phyloP scores from a whole-genome alignment of 2,113 vertebrate species.

The Malaclemys terrapin region DNA sequence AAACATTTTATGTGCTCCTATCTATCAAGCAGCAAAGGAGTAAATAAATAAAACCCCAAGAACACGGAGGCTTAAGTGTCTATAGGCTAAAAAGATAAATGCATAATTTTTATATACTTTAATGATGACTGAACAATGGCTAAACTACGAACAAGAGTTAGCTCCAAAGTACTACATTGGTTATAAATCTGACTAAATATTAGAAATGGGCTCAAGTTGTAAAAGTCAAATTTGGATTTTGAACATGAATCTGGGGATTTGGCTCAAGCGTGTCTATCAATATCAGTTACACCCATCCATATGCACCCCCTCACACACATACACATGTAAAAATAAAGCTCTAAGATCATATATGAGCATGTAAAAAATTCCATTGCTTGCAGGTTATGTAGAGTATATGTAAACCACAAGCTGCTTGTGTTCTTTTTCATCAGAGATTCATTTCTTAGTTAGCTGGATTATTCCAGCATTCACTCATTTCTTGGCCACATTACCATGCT shows the following conservation, averaged over 20 bases:
- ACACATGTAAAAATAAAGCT: background rate
- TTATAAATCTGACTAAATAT: constrained; percentile 63
- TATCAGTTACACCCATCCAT: background rate
- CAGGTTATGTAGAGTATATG: background rate
- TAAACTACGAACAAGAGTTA: constrained; percentile 28
- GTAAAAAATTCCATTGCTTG: background rate
- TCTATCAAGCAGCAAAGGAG: constrained; percentile 37
- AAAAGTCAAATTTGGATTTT: constrained; percentile 30
- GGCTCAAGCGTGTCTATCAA: background rate
- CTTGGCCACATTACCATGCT: background rate
- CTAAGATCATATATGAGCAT: background rate
- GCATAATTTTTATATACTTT: background rate
- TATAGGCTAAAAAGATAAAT: constrained; percentile 39
- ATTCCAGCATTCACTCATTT: background rate
- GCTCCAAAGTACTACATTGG: constrained; percentile 37
- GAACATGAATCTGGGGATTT: constrained; percentile 40
- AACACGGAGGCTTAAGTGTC: constrained; percentile 25
- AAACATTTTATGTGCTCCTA: constrained; percentile 58
- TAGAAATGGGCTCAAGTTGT: constrained; percentile 26
- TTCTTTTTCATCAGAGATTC: background rate
- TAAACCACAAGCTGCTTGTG: background rate
- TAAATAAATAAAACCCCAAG: constrained; percentile 45
- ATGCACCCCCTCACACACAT: fast-evolving
- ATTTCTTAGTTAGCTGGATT: background rate
- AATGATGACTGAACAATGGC: background rate